Base-by-base conservation (phyloP, 2,113 vertebrate species). In the Sardina pilchardus region DNA sequence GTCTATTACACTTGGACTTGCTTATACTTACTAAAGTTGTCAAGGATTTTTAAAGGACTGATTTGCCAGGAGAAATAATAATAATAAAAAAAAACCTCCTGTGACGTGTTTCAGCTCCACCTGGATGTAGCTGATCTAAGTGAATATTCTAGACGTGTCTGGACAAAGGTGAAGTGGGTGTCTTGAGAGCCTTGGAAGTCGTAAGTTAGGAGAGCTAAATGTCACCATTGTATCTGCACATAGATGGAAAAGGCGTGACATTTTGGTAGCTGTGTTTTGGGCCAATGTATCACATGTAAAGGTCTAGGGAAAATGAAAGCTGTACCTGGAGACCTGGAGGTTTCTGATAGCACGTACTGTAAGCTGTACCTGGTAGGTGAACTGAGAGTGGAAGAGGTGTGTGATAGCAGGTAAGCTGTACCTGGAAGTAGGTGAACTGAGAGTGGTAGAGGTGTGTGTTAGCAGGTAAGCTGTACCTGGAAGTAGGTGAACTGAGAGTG, bases 401-500 rank as follows among this genome's bases (percentile, higher is more conserved):
- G 63, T 26, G n/a, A 5, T 30, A 30, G 1, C n/a, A 71, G 34
- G 67, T 16, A 14, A 26, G 36, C 6, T 44, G 44, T 39, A 86
- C 56, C n/a, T 75, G 34, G 21, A n/a, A n/a, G n/a, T 43, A 14
- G n/a, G 63, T 71, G 1, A 56, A 45, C n/a, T 43, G 45, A 53
- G 30, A 21, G 42, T 30, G 39, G 59, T 19, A 26, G 12, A 30
- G 81, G 53, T 56, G 16, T 71, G 63, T 26, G n/a, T 2, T 30
- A 30, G 1, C n/a, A 71, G 34, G 67, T 16, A 14, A 26, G 36
- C 6, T 50, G 59, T 96, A 99, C 98, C 97, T 99, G 98, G 90
- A n/a, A n/a, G n/a, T 99, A 99, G 0, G 98, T 99, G 93, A 99
- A 98, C 82, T 99, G 98, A 67, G 98, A 99, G 90, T 99, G 98